Evolutionary conservation across 1,140 invertebrate species (phyloP).

Genomic region (Apocrypta bakeri): DNA sequence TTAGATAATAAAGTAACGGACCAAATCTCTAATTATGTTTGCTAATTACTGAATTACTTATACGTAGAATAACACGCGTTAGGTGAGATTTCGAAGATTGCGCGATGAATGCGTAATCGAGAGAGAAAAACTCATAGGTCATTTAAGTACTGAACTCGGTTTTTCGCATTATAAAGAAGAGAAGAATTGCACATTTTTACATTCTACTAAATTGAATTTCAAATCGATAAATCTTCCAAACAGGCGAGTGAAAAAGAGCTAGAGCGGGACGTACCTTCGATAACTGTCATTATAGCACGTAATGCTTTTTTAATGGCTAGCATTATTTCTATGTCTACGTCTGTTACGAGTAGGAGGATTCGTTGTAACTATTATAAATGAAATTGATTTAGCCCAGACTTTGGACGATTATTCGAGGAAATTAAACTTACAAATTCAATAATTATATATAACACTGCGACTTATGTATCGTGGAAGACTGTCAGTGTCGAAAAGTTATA

Average conservation of each 20-base stretch:
- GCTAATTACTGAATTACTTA: background rate
- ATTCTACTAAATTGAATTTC: background rate
- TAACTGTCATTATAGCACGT: background rate
- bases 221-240: conserved; percentile 2
- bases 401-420: background rate
- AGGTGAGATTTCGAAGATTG: background rate
- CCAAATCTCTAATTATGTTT: conserved; percentile 23
- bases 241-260: background rate
- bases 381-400: background rate
- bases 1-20: conserved; percentile 34
- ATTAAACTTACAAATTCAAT: background rate
- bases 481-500: background rate
- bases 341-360: background rate
- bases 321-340: background rate
- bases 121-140: too few relatives aligned
- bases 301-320: background rate
- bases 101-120: too few relatives aligned
- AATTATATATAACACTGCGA: background rate
- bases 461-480: background rate
- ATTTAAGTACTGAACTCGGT: too few relatives aligned
- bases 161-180: background rate
- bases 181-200: background rate
- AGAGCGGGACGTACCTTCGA: too few relatives aligned
- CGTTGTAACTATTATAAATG: background rate
- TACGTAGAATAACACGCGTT: background rate